These are phyloP conservation scores for Diorhabda elongata DNA, from an alignment of 1,140 invertebrate genomes.

Conservation along the genomic window DNA sequence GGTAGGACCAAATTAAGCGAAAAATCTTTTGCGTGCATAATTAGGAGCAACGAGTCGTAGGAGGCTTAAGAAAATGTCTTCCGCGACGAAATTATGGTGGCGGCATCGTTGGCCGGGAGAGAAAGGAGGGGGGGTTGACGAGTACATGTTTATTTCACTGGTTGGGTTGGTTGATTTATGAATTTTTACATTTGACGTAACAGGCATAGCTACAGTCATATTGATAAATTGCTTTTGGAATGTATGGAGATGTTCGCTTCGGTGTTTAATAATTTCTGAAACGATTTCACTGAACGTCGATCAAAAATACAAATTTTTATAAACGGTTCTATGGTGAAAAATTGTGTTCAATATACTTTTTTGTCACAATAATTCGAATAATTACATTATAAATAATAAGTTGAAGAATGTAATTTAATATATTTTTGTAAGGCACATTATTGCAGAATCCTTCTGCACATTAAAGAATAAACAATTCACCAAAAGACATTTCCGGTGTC, in stretches of 20 bases:
- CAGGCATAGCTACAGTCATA: constrained; percentile 10
- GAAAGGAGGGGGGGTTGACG: background rate
- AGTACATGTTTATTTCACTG: background rate
- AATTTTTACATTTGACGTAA: constrained; percentile 29
- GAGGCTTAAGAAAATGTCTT: constrained; percentile 34
- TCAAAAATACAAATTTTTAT: background rate
- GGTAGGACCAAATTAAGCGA: constrained; percentile 45
- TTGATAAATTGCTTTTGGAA: constrained; percentile 15
- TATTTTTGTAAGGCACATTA: too few species aligned
- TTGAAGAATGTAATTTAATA: too few species aligned
- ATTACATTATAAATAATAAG: too few species aligned
- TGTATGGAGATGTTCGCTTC: background rate
- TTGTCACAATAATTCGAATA: too few species aligned
- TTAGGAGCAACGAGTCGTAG: constrained; percentile 44
- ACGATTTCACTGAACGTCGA: background rate
- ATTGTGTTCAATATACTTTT: too few species aligned
- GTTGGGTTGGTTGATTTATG: constrained; percentile 34
- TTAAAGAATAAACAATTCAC: too few species aligned
- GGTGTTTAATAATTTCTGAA: background rate
- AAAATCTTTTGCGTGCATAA: constrained; percentile 45
- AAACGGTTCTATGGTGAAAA: too few species aligned
- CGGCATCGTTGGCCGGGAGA: background rate
- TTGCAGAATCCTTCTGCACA: too few species aligned
- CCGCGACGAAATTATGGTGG: background rate
- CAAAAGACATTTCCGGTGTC: too few species aligned